A percentile compares a stretch with the other conserved stretches of the same genome.
phyloP scores from a whole-genome alignment of 37 sponge, comb jelly and placozoan genomes.

The Geodia barretti region DNA sequence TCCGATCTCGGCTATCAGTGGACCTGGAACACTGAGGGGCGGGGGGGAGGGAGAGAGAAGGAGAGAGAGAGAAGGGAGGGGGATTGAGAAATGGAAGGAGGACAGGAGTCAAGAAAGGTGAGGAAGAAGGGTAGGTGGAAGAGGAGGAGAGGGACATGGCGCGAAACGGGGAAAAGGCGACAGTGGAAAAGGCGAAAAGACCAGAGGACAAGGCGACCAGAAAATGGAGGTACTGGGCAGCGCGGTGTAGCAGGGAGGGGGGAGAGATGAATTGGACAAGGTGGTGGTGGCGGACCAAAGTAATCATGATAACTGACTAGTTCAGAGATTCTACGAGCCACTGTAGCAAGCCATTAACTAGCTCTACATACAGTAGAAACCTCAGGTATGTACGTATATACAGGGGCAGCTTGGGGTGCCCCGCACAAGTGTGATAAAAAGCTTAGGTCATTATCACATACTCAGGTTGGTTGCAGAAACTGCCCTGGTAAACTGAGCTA shows the following conservation, averaged over 20 bases:
- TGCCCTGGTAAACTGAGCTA: no score
- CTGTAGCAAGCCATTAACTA: no score
- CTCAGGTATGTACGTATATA: no score
- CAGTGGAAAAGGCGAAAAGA: not conserved
- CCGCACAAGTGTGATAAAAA: no score
- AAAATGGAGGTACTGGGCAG: not conserved
- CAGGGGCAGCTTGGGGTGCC: no score
- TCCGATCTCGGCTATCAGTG: constrained; percentile 35
- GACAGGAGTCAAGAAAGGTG: not conserved
- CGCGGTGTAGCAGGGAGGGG: not conserved
- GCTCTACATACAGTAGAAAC: no score
- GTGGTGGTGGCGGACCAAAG: no score
- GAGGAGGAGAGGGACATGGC: not conserved
- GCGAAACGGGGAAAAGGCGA: not conserved
- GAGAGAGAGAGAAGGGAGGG: not conserved
- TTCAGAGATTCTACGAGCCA: no score
- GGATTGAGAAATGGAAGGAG: not conserved
- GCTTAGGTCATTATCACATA: no score
- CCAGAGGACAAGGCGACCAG: not conserved
- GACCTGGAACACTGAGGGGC: constrained; percentile 42
- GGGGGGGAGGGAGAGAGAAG: not conserved
- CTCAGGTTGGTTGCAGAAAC: no score
- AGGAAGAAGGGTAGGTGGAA: not conserved
- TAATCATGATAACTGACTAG: no score
- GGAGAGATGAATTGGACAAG: not conserved